These are phyloP conservation scores for Nasonovia ribisnigri DNA, from an alignment of 2,888 invertebrate genomes.

Conservation along the genomic window DNA sequence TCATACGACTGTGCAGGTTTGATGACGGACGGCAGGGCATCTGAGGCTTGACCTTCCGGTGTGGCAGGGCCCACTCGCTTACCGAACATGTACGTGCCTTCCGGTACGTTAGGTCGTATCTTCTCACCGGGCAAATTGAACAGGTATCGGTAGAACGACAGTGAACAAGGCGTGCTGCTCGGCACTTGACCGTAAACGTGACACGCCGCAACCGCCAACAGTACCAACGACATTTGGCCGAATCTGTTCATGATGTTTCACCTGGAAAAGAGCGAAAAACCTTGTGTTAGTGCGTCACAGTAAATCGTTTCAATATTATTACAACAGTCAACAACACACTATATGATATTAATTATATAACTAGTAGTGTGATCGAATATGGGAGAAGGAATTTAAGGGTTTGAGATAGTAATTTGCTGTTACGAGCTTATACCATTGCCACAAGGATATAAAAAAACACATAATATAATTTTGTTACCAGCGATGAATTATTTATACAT, in stretches of 20 bases:
- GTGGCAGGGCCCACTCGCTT: conserved; percentile 55
- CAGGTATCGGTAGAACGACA: conserved; percentile 65
- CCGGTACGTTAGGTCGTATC: conserved; percentile 64
- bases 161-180: conserved; percentile 58
- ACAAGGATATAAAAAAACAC: too few species aligned
- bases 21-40: not conserved
- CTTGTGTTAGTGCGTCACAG: not conserved
- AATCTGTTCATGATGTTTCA: conserved; percentile 29
- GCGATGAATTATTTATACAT: too few species aligned
- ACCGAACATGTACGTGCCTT: conserved; percentile 63
- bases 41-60: conserved; percentile 44
- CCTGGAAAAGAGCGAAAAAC: not conserved
- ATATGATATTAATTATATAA: too few species aligned
- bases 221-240: not conserved
- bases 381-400: too few species aligned
- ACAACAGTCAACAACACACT: too few species aligned
- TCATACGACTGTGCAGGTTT: conserved; percentile 31
- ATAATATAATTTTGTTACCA: too few species aligned
- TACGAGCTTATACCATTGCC: too few species aligned
- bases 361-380: too few species aligned
- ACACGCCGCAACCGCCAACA: not conserved
- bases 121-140: conserved; percentile 62
- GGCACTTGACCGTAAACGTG: conserved; percentile 20
- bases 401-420: too few species aligned
- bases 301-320: too few species aligned